Evolutionary conservation across 2,113 vertebrate species (phyloP), one percentile per base, ranked within the genome.

Genomic region (Passer montanus): DNA sequence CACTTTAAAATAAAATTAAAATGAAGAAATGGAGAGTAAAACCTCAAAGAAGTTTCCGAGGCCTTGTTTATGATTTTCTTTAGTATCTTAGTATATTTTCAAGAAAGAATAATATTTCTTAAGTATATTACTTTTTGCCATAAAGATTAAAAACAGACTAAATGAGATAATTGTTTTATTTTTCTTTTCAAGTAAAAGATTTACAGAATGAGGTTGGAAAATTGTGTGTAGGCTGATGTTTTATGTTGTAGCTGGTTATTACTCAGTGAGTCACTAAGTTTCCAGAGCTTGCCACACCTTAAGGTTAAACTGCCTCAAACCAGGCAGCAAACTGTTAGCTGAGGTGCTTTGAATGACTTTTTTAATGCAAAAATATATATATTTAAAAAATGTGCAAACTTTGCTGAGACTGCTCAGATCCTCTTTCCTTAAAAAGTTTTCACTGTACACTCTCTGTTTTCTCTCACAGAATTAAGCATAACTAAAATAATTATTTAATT

Each of bases 281-380:
- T 98, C 98, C 98, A 98, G 96, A 96, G 96, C 91, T 96, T 93
- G 95, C 98, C 98, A 97, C 98, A 98, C 97, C 98, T 98, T 97
- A 93, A 97, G 95, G 94, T 94, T 97, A 97, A 98, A 96, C 95
- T 97, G 97, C 86, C 93, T 96, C 92, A 97, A 97, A 96, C 97
- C 96, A 97, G 96, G 97, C 97, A 96, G 92, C 69, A 70, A 97
- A 96, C 92, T 97, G 97, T 97, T 96, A 98, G 95, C 10, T 0
- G 84, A 97, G 92, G 90, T 97, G 92, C 91, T 97, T 95, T 90
- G 66, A 91, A 81, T 81, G 73, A 84, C 50, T 84, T 89, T 90
- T 66, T 47, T 2, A 80, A 73, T 87, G 59, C 88, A 94, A 89
- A 94, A 94, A 94, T 75, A 70, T 39, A n/a, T 89, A 43, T 50